Evolutionary conservation across 1,140 invertebrate species (phyloP), one percentile per base, ranked within the genome.

Genomic region (Lepidurus couesii): DNA sequence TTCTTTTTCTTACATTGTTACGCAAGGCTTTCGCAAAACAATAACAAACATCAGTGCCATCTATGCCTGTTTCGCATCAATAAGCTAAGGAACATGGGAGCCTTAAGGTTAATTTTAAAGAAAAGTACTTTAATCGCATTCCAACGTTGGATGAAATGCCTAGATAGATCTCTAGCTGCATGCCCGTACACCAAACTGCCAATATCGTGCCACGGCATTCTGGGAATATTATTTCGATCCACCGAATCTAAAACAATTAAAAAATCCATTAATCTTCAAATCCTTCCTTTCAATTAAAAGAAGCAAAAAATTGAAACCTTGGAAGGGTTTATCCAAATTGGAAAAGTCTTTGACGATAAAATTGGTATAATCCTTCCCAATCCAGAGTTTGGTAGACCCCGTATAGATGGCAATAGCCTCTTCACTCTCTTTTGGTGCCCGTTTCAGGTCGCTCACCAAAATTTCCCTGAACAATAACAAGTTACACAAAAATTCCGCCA

Each of bases 121-220:
- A 84, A 34, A 87, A 85, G 83, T 91, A 96, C 89, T 87, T 99
- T 99, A 42, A 93, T 92, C 77, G 94, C 93, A 86, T 99, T 99
- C 97, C 97, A 99, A 53, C 97, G 87, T 83, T 98, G 94, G 83
- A 99, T 97, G 84, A 99, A 99, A 87, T 99, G 97, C 75, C 97
- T 86, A 0, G 97, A 93, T 5, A 97, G 91, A 86, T 99, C 97
- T 78, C 94, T 86, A 0, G 96, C 97, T 1, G 92, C 90, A 7
- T 91, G 88, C 1, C 95, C 95, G 83, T 92, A 90, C 0, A 98
- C 91, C 82, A 73, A 42, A 94, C 89, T 7, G n/a, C 92, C 95
- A 76, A 98, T 90, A 86, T 99, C 97, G 84, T 99, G 97, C 97
- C 97, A 99, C 4, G 97, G 97, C 96, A 98, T 98, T 82, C 97